A percentile compares a stretch with the other conserved stretches of the same genome.
These are phyloP conservation scores for Phylloscopus trochilus DNA, from an alignment of 2,113 vertebrate genomes.

Conservation along the genomic window DNA sequence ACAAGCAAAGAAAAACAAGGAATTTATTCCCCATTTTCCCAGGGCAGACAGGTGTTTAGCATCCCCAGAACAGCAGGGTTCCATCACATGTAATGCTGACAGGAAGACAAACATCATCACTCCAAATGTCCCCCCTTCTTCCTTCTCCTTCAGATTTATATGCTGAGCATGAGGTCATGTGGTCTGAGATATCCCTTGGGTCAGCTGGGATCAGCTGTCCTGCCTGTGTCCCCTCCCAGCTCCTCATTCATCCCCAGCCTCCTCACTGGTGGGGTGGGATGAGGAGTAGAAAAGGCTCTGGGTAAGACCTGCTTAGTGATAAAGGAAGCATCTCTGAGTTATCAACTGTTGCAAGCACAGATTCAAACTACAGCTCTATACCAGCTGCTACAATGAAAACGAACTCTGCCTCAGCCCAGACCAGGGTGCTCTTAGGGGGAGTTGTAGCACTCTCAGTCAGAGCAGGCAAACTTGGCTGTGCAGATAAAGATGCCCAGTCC, in stretches of 20 bases:
- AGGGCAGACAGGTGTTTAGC: neutral
- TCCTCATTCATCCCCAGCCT: neutral
- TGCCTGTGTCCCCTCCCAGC: neutral
- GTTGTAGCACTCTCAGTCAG: neutral
- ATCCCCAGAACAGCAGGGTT: neutral
- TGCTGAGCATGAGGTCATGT: neutral
- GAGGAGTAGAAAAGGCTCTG: neutral
- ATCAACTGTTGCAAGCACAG: neutral
- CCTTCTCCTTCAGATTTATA: neutral
- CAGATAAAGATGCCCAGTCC: neutral
- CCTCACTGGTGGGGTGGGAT: accelerated
- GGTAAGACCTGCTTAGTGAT: neutral
- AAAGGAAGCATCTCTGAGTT: neutral
- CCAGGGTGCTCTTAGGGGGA: neutral
- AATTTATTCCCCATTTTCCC: neutral
- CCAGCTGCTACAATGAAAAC: neutral
- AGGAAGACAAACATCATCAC: neutral
- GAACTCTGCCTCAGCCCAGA: neutral
- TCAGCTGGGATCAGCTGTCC: neutral
- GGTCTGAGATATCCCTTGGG: neutral
- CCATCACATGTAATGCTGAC: neutral
- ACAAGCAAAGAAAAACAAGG: neutral
- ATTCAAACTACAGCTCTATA: neutral
- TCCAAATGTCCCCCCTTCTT: neutral
- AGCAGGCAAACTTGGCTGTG: neutral